Base-by-base conservation (phyloP, 2,888 invertebrate genomes). In the Carterocephalus palaemon region DNA sequence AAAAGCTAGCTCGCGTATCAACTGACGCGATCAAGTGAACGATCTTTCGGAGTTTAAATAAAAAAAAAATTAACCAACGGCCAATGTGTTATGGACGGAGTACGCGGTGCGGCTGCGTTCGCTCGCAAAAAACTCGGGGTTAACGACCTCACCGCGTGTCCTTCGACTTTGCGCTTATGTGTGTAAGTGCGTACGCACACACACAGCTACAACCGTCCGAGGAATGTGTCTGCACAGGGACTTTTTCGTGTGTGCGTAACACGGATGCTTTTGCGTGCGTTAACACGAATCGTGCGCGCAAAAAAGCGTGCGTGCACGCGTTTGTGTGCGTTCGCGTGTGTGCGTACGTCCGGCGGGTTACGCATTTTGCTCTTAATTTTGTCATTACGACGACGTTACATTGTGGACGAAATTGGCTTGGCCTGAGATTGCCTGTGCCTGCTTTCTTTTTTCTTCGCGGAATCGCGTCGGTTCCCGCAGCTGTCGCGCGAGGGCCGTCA, bases 41-140 rank as follows among this genome's bases (percentile, higher is more conserved):
- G 73, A 76, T 75, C 79, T 75, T 76, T 68, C 60, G 68, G 67
- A 52, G 49, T 56, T 59, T 57, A 68, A 68, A 67, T 62, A 63
- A 59, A 62, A 61, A 52, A 59, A 60, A 54, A 56, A 55, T 55
- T 67, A 60, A 66, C 57, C 71, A 79, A 63, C 74, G 78, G 76
- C 83, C 85, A 85, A 84, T 81, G 75, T 73, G 72, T 78, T 75
- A 60, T 59, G 77, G 57, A 59, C 59, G 67, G 68, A 81, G 70
- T 81, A 71, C 70, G 68, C 74, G 72, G 80, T 74, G 78, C 75
- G 72, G 59, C 70, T 69, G 71, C 66, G 78, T 75, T 72, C 56
- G 56, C 70, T 73, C 72, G 84, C 80, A 84, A 85, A 86, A 86
- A 85, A 84, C 74, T 54, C 62, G 73, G 82, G 83, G 83, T 83